phyloP scores from a whole-genome alignment of 2,797 vertebrate genomes.

The Xenopus petersii region DNA sequence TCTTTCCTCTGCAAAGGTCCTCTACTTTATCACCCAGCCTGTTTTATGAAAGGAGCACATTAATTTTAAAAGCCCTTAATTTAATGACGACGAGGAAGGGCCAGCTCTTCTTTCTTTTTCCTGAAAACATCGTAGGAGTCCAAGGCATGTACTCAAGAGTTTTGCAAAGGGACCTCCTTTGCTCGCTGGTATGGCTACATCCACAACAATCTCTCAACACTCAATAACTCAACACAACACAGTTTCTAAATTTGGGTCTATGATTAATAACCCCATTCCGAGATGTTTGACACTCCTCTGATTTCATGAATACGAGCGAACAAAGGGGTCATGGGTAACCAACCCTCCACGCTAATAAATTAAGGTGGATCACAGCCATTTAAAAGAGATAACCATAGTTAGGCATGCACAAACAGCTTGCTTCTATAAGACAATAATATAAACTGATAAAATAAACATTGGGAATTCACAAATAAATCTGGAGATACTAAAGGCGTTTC shows the following conservation, averaged over 20 bases:
- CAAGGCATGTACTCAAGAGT: slow-evolving; percentile 42
- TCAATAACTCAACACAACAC: slow-evolving; percentile 51
- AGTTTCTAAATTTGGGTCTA: slow-evolving; percentile 62
- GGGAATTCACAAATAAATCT: slow-evolving; percentile 44
- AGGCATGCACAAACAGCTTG: slow-evolving; percentile 60
- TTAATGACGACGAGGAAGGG: slow-evolving; percentile 36
- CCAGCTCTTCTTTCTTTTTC: background rate
- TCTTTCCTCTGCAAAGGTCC: slow-evolving; percentile 42
- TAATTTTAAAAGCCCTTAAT: slow-evolving; percentile 49
- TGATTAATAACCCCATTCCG: slow-evolving; percentile 60
- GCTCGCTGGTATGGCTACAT: slow-evolving; percentile 34
- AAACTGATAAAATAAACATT: slow-evolving; percentile 59
- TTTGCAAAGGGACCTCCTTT: slow-evolving; percentile 45
- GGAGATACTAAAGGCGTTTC: too few species aligned
- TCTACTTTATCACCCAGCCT: slow-evolving; percentile 10
- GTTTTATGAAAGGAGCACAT: slow-evolving; percentile 26
- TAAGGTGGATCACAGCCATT: background rate
- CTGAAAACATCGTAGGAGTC: slow-evolving; percentile 36
- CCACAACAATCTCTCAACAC: slow-evolving; percentile 53
- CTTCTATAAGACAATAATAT: slow-evolving; percentile 60
- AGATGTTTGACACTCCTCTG: slow-evolving; percentile 59
- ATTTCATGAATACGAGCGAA: slow-evolving; percentile 58
- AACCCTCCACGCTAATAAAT: slow-evolving; percentile 12
- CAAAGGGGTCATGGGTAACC: slow-evolving; percentile 54
- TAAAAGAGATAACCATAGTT: slow-evolving; percentile 53